phyloP scores from a whole-genome alignment of 2,888 invertebrate species.

The Geotrupes spiniger region DNA sequence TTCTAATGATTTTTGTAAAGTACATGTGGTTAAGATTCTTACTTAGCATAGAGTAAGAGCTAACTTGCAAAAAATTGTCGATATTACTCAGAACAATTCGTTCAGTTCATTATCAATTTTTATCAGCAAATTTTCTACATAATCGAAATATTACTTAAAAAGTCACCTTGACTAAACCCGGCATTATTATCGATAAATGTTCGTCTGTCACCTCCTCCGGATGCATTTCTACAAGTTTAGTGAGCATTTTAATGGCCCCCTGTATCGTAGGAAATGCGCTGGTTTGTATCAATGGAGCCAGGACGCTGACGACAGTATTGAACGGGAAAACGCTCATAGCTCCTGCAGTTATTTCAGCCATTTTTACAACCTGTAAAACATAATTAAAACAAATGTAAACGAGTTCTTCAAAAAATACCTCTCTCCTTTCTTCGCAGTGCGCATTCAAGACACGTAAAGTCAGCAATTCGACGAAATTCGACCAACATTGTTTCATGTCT shows the following conservation, averaged over 20 bases:
- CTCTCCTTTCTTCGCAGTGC: constrained; percentile 70
- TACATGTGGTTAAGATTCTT: no score
- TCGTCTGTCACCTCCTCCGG: constrained; percentile 70
- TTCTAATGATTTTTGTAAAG: no score
- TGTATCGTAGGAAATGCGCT: constrained; percentile 84
- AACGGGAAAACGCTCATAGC: constrained; percentile 79
- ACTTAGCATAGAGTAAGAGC: no score
- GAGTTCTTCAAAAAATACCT: constrained; percentile 51
- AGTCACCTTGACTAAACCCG: constrained; percentile 78
- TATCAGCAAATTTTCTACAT: no score
- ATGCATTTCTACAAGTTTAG: constrained; percentile 77
- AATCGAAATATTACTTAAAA: not conserved
- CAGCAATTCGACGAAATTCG: constrained; percentile 87
- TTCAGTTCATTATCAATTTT: no score
- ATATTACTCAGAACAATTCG: no score
- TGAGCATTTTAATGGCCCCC: constrained; percentile 89
- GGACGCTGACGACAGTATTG: constrained; percentile 65
- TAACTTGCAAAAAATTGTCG: no score
- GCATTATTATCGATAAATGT: constrained; percentile 78
- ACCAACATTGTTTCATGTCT: constrained; percentile 75
- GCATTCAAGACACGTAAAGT: constrained; percentile 85
- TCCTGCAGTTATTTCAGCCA: constrained; percentile 81
- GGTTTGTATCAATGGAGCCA: constrained; percentile 82
- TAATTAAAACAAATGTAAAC: not conserved
- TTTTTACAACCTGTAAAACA: constrained; percentile 64